Evolutionary conservation across 2,113 vertebrate genomes (phyloP), one percentile per base, ranked within the genome.

Genomic region (Pangasianodon hypophthalmus): DNA sequence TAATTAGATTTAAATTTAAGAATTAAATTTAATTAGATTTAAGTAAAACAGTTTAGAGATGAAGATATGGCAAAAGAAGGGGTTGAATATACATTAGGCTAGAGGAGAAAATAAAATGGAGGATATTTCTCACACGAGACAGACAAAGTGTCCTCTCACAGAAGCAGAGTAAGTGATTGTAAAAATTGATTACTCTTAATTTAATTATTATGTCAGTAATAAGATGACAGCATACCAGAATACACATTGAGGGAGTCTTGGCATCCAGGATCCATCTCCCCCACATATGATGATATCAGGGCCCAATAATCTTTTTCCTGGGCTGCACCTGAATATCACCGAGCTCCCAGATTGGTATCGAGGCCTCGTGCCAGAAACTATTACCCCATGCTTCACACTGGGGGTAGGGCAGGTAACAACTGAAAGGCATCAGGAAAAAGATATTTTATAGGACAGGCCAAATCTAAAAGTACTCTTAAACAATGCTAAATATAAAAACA

Each of bases 271-370:
- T 83, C 87, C 87, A 13, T 92, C 69, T 24, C 0, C 0, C 21
- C 84, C 91, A 84, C 91, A 92, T 6, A 60, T 87, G 89, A 90
- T 32, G 11, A 48, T 21, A 32, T 10, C 13, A 24, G 50, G 11
- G 0, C 85, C 91, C 1, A 0, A 1, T 2, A 90, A n/a, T 41
- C 19, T 84, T 5, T 2, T 73, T 73, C 91, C 89, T 29, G 80
- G 89, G 14, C 4, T 52, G 37, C 91, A 92, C 69, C 14, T 13
- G 69, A 90, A 24, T 6, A 0, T 48, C n/a, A 88, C 81, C 0
- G 19, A 1, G 60, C 71, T 52, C 29, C 67, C 44, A 0, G 26
- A 14, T 13, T 16, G 37, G 84, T 92, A 86, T 19, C 18, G 44
- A 13, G 9, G 1, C n/a, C 67, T 82, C 1, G 19, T 54, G 5